Evolutionary conservation across 2,113 vertebrate genomes (phyloP), one percentile per base, ranked within the genome.

Genomic region (Sylvietta virens): DNA sequence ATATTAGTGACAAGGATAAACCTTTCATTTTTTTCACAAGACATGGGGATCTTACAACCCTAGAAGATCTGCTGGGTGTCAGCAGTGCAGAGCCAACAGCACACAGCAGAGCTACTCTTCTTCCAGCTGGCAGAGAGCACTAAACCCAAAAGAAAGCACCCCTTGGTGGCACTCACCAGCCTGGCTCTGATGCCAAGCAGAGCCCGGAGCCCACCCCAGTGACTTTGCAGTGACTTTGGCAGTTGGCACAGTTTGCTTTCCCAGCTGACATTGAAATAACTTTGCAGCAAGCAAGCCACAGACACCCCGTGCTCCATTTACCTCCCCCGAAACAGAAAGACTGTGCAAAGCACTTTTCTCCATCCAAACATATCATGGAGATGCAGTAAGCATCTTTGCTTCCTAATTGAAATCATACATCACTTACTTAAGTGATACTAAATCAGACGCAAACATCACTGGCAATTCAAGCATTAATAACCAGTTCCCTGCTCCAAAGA

Each of bases 371-470:
- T 9, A 96, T 90, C 92, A 80, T 37, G 72, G 85, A 86, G 96
- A 92, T 93, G 93, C 94, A 93, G 94, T 93, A 96, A 96, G 93
- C 92, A 96, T 94, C 94, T 97, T 95, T 97, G 87, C 95, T 92
- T 88, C 96, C 95, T 97, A 96, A 96, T 94, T 96, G 96, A 96
- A 97, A 96, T 92, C 94, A 88, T 96, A 94, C 81, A 96, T 96
- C 95, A 96, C 95, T 85, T 92, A 85, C 87, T 93, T 96, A 97
- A 97, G 93, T 82, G 94, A 96, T 95, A 90, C 85, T 97, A 96
- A 95, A 97, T 95, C 96, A 96, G 93, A 82, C 5, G 7, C 67
- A 69, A 92, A 72, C 81, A 77, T 45, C 67, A 3, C 74, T 19
- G 56, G 90, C 85, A 92, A 83, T 76, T 80, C 92, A 83, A 73